These are phyloP conservation scores for Diadegma fenestrale DNA, from an alignment of 2,888 invertebrate genomes.

Conservation along the genomic window DNA sequence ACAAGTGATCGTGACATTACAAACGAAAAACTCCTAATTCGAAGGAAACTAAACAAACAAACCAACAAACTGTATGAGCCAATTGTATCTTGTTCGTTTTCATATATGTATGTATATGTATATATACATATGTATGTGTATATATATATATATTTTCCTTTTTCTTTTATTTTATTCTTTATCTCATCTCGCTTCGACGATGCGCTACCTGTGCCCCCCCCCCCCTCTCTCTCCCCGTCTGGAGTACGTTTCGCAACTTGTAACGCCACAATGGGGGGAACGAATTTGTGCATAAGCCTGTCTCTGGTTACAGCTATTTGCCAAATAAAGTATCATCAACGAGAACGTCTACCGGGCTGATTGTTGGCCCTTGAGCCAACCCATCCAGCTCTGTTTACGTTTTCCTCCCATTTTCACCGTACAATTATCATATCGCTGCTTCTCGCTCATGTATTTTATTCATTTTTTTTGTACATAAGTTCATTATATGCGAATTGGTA, in stretches of 20 bases:
- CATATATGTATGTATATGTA: conserved; percentile 11
- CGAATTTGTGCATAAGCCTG: conserved; percentile 70
- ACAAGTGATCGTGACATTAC: conserved; percentile 83
- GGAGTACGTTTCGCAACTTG: conserved; percentile 6
- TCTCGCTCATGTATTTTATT: conserved; percentile 30
- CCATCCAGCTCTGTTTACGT: conserved; percentile 39
- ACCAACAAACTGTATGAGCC: conserved; percentile 48
- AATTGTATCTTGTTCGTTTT: conserved; percentile 60
- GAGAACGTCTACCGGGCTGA: conserved; percentile 39
- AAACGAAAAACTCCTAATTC: conserved; percentile 77
- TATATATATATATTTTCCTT: conserved; percentile 7
- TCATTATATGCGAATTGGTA: conserved; percentile 21
- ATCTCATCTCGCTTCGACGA: conserved; percentile 60
- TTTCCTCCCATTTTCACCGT: conserved; percentile 45
- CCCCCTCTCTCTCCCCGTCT: conserved; percentile 24
- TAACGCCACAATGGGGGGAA: conserved; percentile 66
- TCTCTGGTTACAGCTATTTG: conserved; percentile 63
- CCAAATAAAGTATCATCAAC: conserved; percentile 64
- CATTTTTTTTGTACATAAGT: conserved; percentile 49
- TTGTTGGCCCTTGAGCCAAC: conserved; percentile 24
- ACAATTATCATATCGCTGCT: conserved; percentile 49
- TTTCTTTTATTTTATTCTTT: conserved; percentile 38
- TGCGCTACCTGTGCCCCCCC: conserved; percentile 10
- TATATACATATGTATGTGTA: conserved; percentile 22
- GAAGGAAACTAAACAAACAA: background rate